A percentile compares a stretch with the other conserved stretches of the same genome.
These are phyloP conservation scores for Bibio marci DNA, from an alignment of 2,888 invertebrate species.

Conservation along the genomic window DNA sequence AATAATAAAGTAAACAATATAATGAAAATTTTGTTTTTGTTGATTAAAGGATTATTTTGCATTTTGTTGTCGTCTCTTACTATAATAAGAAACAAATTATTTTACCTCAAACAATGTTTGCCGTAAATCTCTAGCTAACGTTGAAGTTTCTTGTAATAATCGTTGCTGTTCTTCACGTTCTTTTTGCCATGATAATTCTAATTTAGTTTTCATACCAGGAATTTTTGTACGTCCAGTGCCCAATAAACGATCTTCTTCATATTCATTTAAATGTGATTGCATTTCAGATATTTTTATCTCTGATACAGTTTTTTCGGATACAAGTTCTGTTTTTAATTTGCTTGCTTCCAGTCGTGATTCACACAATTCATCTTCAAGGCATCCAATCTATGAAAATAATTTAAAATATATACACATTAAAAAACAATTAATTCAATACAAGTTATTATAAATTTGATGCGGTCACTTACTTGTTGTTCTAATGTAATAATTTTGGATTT, in stretches of 20 bases:
- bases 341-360: slow-evolving; percentile 68
- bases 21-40: too few species aligned
- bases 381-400: slow-evolving; percentile 34
- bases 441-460: neutral
- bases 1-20: neutral
- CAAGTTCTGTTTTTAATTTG: slow-evolving; percentile 73
- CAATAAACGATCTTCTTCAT: slow-evolving; percentile 75
- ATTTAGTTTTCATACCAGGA: slow-evolving; percentile 67
- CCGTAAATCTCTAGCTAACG: slow-evolving; percentile 68
- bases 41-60: too few species aligned
- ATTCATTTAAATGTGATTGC: slow-evolving; percentile 54
- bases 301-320: slow-evolving; percentile 70
- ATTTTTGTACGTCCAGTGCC: slow-evolving; percentile 71
- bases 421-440: neutral
- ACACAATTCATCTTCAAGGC: slow-evolving; percentile 75
- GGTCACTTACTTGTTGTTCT: slow-evolving; percentile 49
- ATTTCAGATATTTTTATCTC: slow-evolving; percentile 77
- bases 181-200: slow-evolving; percentile 88
- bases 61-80: too few species aligned
- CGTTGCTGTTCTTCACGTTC: slow-evolving; percentile 83
- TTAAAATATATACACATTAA: neutral
- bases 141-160: slow-evolving; percentile 78
- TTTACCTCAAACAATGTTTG: slow-evolving; percentile 68
- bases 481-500: slow-evolving; percentile 52
- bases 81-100: too few species aligned